Conservation (phyloP, 2,797 vertebrate genomes). For the Cyprinella venusta region DNA sequence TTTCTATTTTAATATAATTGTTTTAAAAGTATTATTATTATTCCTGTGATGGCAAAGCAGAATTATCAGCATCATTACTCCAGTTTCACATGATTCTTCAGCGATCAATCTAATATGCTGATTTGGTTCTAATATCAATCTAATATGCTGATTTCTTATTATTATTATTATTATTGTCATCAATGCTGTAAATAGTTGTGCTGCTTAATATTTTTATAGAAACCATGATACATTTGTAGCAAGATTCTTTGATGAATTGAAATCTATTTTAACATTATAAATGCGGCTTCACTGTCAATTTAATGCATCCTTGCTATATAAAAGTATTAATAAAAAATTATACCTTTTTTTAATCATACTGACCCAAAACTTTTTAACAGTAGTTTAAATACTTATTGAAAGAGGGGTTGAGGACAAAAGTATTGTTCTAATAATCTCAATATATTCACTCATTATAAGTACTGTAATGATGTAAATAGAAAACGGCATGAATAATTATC, state of each 20-base stretch:
- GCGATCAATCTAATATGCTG: neutral
- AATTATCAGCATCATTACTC: neutral
- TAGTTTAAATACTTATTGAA: neutral
- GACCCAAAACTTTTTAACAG: neutral
- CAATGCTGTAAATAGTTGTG: neutral
- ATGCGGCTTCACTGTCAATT: neutral
- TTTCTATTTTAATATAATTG: neutral
- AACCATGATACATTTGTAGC: neutral
- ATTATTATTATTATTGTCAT: neutral
- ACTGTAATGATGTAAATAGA: neutral
- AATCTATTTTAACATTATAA: neutral
- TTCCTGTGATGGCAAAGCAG: neutral
- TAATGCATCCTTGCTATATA: neutral
- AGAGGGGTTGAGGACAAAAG: neutral
- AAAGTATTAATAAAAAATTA: too few relatives aligned
- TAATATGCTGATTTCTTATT: neutral
- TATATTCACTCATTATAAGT: neutral
- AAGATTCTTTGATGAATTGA: neutral
- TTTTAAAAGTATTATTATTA: neutral
- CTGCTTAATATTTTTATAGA: constrained; percentile 2
- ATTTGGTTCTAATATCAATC: neutral
- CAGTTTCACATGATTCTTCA: neutral
- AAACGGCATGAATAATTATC: neutral
- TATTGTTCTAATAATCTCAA: neutral
- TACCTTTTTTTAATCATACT: too few relatives aligned